Percentiles rank a stretch among this genome's conserved stretches.
Evolutionary conservation across 2,113 vertebrate species (phyloP).

Genomic region (Acinonyx jubatus): DNA sequence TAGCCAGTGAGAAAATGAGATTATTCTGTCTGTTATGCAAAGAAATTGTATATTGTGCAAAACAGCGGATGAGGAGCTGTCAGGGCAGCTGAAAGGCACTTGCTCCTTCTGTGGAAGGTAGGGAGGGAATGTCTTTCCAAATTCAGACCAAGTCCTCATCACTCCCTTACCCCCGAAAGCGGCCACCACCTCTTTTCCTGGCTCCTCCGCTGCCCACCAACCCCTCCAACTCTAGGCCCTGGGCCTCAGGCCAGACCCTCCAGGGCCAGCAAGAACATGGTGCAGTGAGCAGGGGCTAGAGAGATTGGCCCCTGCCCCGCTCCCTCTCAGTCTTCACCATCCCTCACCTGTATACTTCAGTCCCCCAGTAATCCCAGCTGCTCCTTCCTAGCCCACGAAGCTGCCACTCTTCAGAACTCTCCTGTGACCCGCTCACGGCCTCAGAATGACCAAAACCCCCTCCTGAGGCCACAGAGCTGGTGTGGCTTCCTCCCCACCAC

Average conservation of each 20-base stretch:
- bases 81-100: neutral
- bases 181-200: too few species aligned
- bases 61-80: constrained; percentile 44
- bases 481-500: neutral
- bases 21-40: constrained; percentile 77
- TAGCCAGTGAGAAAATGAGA: constrained; percentile 80
- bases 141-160: neutral
- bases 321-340: neutral
- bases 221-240: too few species aligned
- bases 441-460: neutral
- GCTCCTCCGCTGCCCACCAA: rapidly evolving
- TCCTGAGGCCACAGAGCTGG: neutral
- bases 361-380: neutral
- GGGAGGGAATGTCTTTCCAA: neutral
- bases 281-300: neutral
- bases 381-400: neutral
- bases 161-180: neutral
- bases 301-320: too few species aligned
- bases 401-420: neutral
- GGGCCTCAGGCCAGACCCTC: neutral
- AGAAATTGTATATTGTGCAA: constrained; percentile 71
- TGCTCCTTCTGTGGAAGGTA: neutral
- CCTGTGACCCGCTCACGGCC: rapidly evolving
- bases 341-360: neutral
- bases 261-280: neutral